phyloP scores from a whole-genome alignment of 2,888 invertebrate genomes.

The Acholoe squamosa region DNA sequence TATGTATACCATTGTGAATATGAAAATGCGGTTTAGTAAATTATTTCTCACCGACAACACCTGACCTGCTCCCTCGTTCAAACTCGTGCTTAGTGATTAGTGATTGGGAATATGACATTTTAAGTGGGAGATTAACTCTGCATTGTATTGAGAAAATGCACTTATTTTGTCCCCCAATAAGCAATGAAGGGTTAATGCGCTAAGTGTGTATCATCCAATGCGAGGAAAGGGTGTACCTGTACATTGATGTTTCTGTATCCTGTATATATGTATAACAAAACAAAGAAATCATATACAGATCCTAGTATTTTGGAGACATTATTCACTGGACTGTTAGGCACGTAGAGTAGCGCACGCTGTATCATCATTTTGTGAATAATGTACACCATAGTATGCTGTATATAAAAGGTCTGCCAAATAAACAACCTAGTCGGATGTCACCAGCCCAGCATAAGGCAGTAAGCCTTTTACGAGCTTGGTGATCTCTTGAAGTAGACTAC shows the following conservation, averaged over 20 bases:
- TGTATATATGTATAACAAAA: conserved; percentile 39
- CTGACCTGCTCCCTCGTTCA: not conserved
- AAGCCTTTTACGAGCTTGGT: not conserved
- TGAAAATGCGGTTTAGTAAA: not conserved
- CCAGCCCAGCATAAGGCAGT: conserved; percentile 19
- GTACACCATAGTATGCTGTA: conserved; percentile 52
- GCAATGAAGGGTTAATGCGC: conserved; percentile 17
- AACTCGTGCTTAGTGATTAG: not conserved
- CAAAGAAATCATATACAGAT: not conserved
- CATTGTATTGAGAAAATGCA: not conserved
- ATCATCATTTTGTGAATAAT: conserved; percentile 47
- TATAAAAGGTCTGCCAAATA: conserved; percentile 49
- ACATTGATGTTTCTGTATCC: conserved; percentile 38
- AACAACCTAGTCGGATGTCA: conserved; percentile 49
- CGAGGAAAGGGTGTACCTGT: conserved; percentile 19
- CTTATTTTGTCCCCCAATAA: conserved; percentile 20
- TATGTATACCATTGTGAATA: not conserved
- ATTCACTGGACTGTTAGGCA: conserved; percentile 51
- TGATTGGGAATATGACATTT: not conserved
- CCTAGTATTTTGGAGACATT: conserved; percentile 38
- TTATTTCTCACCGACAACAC: not conserved
- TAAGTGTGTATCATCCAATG: not conserved
- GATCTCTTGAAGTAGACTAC: conserved; percentile 41
- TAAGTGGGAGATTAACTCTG: not conserved
- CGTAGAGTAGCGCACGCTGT: conserved; percentile 29